Conservation (phyloP, 2,113 vertebrate genomes). For the Glaucomys volans region DNA sequence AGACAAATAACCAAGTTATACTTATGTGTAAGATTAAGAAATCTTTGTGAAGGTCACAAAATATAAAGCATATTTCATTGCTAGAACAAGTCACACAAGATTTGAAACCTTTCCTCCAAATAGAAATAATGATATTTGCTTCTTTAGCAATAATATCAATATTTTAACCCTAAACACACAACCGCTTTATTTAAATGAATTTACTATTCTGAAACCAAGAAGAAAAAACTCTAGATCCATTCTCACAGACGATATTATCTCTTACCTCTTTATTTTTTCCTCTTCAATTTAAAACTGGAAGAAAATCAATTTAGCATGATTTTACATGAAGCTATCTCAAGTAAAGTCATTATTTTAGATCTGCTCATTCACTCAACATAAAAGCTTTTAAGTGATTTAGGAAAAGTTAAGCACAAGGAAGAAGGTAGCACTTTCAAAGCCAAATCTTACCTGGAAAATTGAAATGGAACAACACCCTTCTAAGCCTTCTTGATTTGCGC, state of each 20-base stretch:
- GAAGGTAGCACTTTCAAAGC: slow-evolving; percentile 61
- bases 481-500: slow-evolving; percentile 42
- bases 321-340: slow-evolving; percentile 53
- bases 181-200: not conserved
- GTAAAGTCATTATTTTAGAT: slow-evolving; percentile 51
- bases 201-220: slow-evolving; percentile 37
- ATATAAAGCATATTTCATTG: slow-evolving; percentile 35
- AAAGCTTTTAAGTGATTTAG: slow-evolving; percentile 46
- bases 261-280: not conserved
- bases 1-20: slow-evolving; percentile 2
- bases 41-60: slow-evolving; percentile 42
- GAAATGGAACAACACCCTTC: slow-evolving; percentile 29
- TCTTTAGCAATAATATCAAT: slow-evolving; percentile 9
- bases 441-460: slow-evolving; percentile 71
- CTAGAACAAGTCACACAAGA: slow-evolving; percentile 40
- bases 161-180: slow-evolving; percentile 10
- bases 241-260: not conserved
- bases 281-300: not conserved
- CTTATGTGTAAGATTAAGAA: not conserved
- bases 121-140: slow-evolving; percentile 37
- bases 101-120: slow-evolving; percentile 54
- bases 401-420: slow-evolving; percentile 45
- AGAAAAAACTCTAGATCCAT: not conserved
- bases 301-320: slow-evolving; percentile 43
- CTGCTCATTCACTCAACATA: slow-evolving; percentile 33